A percentile compares a stretch with the other conserved stretches of the same genome.
Evolutionary conservation across 2,113 vertebrate genomes (phyloP).

Genomic region (Sminthopsis crassicaudata): DNA sequence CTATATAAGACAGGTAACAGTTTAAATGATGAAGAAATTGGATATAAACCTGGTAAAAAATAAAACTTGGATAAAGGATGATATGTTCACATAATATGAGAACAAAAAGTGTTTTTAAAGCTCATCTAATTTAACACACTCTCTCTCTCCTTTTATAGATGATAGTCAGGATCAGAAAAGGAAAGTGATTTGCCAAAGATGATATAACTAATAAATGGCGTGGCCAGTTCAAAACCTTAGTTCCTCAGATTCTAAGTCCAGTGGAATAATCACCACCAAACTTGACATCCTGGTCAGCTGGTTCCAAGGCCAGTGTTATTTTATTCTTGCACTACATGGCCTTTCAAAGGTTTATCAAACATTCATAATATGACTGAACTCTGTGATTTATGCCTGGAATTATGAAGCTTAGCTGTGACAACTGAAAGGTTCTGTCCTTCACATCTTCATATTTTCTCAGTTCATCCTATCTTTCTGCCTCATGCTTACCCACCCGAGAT

Average conservation of each 20-base stretch:
- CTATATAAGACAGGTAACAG: background rate
- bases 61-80: background rate
- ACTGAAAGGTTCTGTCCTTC: conserved; percentile 59
- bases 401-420: conserved; percentile 25
- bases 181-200: background rate
- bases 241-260: background rate
- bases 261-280: background rate
- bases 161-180: background rate
- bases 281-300: background rate
- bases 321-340: background rate
- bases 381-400: conserved; percentile 69
- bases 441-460: conserved; percentile 62
- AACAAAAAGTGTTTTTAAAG: background rate
- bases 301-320: background rate
- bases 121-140: background rate
- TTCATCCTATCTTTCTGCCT: conserved; percentile 64
- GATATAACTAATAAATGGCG: background rate
- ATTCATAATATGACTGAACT: conserved; percentile 52
- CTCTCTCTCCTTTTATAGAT: background rate
- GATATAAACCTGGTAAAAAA: background rate
- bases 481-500: conserved; percentile 49
- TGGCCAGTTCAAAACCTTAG: background rate
- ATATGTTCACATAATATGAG: background rate
- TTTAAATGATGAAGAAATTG: background rate
- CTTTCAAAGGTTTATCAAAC: conserved; percentile 70